Evolutionary conservation across 30 jellyfish, hydroid and myxozoan species (phyloP).

Genomic region (Turritopsis rubra): DNA sequence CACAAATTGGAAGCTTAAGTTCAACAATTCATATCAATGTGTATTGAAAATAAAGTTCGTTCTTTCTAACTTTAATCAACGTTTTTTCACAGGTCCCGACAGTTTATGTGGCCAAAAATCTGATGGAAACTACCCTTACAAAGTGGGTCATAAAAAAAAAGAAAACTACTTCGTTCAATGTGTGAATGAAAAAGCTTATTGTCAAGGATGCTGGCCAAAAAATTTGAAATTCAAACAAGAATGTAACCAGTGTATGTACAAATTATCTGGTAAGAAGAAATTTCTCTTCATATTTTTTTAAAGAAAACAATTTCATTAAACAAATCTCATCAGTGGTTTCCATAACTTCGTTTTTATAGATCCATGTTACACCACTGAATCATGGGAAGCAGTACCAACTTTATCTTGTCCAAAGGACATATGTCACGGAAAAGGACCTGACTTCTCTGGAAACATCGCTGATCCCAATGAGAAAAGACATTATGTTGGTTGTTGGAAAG

Average conservation of each 20-base stretch:
- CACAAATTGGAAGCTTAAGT: background rate
- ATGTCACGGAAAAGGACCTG: background rate
- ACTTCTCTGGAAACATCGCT: background rate
- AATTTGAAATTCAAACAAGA: conserved; percentile 9
- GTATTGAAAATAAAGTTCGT: background rate
- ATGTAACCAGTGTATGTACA: conserved; percentile 29
- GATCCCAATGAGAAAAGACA: background rate
- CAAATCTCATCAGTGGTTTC: background rate
- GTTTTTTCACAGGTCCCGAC: conserved; percentile 9
- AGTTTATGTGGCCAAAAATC: background rate
- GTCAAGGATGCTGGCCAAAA: conserved; percentile 35
- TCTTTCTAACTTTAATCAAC: background rate
- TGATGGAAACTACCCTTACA: conserved; percentile 24
- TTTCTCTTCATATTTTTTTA: background rate
- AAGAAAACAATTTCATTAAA: background rate
- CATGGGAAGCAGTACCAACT: background rate
- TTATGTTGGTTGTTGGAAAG: conserved; percentile 15
- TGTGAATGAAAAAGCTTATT: conserved; percentile 13
- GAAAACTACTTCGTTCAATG: conserved; percentile 24
- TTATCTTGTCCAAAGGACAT: background rate
- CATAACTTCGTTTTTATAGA: background rate
- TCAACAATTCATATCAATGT: background rate
- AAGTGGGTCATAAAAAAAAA: background rate
- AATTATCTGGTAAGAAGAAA: background rate
- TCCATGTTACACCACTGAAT: background rate